phyloP scores from a whole-genome alignment of 2,888 invertebrate genomes.

The Eueremaeus valkanovi region DNA sequence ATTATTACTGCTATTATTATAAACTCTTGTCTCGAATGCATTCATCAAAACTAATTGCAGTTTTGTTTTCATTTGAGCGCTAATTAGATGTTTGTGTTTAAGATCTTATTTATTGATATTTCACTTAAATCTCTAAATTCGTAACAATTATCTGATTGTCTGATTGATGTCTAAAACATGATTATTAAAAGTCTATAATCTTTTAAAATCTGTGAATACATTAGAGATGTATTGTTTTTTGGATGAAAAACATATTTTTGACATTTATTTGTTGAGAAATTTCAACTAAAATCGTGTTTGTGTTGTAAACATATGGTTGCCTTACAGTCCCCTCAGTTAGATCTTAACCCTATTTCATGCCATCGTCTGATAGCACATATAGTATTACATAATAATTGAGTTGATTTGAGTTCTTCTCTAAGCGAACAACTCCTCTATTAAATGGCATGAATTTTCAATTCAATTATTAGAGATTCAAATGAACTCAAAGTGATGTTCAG shows the following conservation, averaged over 20 bases:
- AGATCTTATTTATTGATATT: background rate
- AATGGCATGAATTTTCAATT: conserved; percentile 15
- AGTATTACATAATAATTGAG: background rate
- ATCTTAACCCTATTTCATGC: conserved; percentile 4
- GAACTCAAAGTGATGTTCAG: conserved; percentile 26
- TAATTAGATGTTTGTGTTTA: too few species aligned
- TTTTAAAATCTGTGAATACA: background rate
- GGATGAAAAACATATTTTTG: background rate
- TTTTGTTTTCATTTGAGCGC: too few species aligned
- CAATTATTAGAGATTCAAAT: conserved; percentile 21
- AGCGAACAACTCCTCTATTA: conserved; percentile 20
- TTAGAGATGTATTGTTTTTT: background rate
- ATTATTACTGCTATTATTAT: background rate
- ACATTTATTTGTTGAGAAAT: background rate
- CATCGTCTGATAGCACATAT: background rate
- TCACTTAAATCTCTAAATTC: background rate
- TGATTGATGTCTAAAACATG: too few species aligned
- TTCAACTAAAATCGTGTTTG: background rate
- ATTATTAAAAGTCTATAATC: too few species aligned
- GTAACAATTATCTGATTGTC: too few species aligned
- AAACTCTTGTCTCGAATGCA: background rate
- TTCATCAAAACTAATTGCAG: too few species aligned
- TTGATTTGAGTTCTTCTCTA: background rate
- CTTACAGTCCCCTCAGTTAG: background rate
- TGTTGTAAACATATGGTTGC: background rate